Evolutionary conservation across 1,140 invertebrate genomes (phyloP).

Genomic region (Anagrus nilaparvatae): DNA sequence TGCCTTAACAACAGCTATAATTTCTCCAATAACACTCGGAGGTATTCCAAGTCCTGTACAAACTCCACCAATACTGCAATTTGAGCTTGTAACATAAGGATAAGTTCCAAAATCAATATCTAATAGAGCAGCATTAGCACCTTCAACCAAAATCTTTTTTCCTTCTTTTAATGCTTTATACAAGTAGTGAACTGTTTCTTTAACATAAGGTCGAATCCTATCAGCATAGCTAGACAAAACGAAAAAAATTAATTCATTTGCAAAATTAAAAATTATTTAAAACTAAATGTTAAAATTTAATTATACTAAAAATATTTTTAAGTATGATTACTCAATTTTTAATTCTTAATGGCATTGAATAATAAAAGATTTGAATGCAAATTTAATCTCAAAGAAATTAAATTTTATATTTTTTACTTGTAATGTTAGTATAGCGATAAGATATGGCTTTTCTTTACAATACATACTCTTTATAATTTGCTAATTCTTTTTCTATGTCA

Average conservation of each 20-base stretch:
- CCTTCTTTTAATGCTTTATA: constrained; percentile 61
- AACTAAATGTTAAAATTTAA: background rate
- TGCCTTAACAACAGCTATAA: constrained; percentile 96
- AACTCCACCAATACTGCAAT: constrained; percentile 97
- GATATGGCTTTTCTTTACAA: too few species aligned
- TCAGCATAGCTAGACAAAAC: constrained; percentile 49
- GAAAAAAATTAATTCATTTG: constrained; percentile 3
- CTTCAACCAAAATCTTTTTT: constrained; percentile 78
- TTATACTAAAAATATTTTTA: background rate
- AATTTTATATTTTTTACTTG: too few species aligned
- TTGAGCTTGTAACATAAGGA: constrained; percentile 98
- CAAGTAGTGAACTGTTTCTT: constrained; percentile 85
- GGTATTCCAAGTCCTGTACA: constrained; percentile 95
- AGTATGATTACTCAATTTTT: background rate
- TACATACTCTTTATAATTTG: constrained; percentile 62
- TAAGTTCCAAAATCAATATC: constrained; percentile 99
- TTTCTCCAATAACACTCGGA: constrained; percentile 77
- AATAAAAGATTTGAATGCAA: too few species aligned
- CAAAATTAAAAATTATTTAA: background rate
- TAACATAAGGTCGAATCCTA: constrained; percentile 75
- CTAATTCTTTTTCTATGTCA: constrained; percentile 75
- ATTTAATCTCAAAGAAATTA: too few species aligned
- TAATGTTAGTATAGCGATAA: too few species aligned
- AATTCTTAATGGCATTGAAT: too few species aligned
- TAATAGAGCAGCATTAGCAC: constrained; percentile 93